Base-by-base conservation (phyloP, 2,797 vertebrate genomes). In the Cuculus canorus region DNA sequence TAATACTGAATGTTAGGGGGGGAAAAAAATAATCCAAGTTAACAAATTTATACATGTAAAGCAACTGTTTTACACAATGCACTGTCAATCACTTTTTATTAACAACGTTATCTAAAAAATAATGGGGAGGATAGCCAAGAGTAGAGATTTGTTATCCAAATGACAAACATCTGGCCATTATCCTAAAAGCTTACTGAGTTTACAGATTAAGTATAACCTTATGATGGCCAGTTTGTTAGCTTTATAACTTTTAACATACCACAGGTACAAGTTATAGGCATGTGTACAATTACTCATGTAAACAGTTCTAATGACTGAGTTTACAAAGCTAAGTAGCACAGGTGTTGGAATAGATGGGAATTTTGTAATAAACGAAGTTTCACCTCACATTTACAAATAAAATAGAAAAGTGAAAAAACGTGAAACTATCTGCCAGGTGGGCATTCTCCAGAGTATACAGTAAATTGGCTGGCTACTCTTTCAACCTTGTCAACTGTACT, bases 1-100 rank as follows among this genome's bases (percentile, higher is more conserved):
- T 99, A 99, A 97, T 99, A 99, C 99, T 99, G 97, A 83, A 37
- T 13, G 85, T 73, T 33, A 89, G 60, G 25, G 23, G 11, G 3
- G 0, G 30, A 5, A 56, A 54, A 47, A 52, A 41, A 72, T 68
- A 68, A n/a, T 23, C 22, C 41, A 32, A 41, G 39, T 96, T 85
- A 93, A 69, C 7, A 45, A 75, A 81, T 61, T 56, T 18, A 45
- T 43, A 73, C 17, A 45, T 35, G 65, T 0, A 57, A 11, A 81
- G 30, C 0, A 5, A 89, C 15, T 85, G 71, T 33, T 92, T 90
- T 71, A 89, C 48, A 91, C 24, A 56, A 72, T 3, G 65, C 63
- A 71, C 9, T 65, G 63, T 65, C 65, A 71, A 52, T 72, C 72
- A 66, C 10, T 43, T 47, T 65, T 76, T 80, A 91, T 83, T 78